Percentiles rank a stretch among this genome's conserved stretches.
Conservation (phyloP, 2,113 vertebrate species). For the Nycticebus coucang region DNA sequence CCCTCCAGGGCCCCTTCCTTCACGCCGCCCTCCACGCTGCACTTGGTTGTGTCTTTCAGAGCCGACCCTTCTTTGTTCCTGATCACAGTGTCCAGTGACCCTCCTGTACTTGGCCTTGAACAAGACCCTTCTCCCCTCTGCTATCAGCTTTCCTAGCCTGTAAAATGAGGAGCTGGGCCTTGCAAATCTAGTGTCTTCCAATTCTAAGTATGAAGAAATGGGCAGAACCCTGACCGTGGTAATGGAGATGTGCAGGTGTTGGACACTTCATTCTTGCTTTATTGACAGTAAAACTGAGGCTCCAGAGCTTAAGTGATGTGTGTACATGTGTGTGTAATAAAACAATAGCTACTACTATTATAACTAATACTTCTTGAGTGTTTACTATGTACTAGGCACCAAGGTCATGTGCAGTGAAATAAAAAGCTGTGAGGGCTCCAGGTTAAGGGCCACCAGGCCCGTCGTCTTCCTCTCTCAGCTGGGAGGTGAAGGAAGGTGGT, state of each 20-base stretch:
- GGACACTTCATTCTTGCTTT: background rate
- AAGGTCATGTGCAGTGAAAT: background rate
- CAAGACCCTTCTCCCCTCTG: background rate
- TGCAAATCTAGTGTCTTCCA: background rate
- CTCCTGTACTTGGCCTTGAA: background rate
- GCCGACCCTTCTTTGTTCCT: background rate
- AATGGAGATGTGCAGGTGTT: background rate
- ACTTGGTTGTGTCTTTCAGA: background rate
- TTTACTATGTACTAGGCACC: too few relatives aligned
- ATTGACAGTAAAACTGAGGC: background rate
- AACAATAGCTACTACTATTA: too few relatives aligned
- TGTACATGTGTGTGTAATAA: too few relatives aligned
- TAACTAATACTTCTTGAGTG: too few relatives aligned
- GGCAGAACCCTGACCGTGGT: fast-evolving
- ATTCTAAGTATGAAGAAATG: background rate
- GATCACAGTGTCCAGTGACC: background rate
- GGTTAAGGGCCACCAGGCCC: background rate
- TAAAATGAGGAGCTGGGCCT: background rate
- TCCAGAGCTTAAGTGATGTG: background rate
- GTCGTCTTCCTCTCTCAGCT: background rate
- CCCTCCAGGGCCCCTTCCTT: background rate
- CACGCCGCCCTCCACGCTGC: fast-evolving
- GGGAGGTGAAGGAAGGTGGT: background rate
- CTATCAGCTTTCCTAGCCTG: background rate
- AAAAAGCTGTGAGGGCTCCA: background rate